Base-by-base conservation (phyloP, 2,888 invertebrate species). In the Drosophila acutilabella region DNA sequence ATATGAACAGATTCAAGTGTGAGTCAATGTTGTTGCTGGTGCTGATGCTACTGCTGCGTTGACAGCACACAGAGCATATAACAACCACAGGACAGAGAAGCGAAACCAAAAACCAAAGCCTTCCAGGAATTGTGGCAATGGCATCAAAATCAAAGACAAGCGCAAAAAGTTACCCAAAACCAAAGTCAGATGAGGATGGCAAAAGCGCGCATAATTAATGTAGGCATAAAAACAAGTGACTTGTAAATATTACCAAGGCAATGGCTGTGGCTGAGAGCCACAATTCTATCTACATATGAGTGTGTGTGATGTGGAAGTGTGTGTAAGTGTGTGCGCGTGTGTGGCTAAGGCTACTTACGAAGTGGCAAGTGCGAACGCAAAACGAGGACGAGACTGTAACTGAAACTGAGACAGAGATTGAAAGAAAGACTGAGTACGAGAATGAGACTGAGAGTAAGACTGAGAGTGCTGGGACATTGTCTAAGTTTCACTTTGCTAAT, bases 221-320 rank as follows among this genome's bases (percentile, higher is more conserved):
- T 88, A 80, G 84, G 87, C 81, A 89, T 89, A 88, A 89, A 89
- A 89, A 80, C 86, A 88, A 89, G 88, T 89, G 89, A 89, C 87
- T 89, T 88, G 88, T 89, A 88, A 89, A 89, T 88, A 89, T 89
- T 78, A 58, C 79, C 79, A 83, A 79, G 81, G 86, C 78, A 81
- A 83, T 84, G 66, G 60, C 62, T 73, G 78, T 64, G 81, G 74
- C 64, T 60, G 64, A 74, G 69, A 58, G 68, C 33, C 56, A 53
- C 44, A 44, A 18, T n/a, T 47, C 59, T 16, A 20, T 42, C 48
- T 45, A 13, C 33, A n/a, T 58, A 14, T 64, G 41, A 48, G 30
- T 68, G 13, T 65, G 38, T 58, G 47, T 40, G 23, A n/a, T 48
- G 47, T 23, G 23, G 1, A 23, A 4, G 23, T 23, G 23, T 23